phyloP scores from a whole-genome alignment of 1,140 invertebrate species.

The Neodiprion pinetum region DNA sequence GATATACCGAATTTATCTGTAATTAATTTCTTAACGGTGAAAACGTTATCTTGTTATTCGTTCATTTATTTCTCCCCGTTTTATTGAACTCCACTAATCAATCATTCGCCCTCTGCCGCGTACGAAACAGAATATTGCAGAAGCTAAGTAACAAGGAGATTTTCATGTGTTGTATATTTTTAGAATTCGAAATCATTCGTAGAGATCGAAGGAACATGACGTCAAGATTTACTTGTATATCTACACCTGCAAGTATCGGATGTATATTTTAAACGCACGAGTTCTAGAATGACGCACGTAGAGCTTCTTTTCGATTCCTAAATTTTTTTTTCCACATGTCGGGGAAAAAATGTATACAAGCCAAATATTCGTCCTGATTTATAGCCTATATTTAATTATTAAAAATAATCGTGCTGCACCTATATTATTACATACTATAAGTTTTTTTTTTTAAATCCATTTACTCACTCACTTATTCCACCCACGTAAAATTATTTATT shows the following conservation, averaged over 20 bases:
- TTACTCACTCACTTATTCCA: conserved; percentile 9
- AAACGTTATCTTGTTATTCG: no score
- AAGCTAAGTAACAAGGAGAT: background rate
- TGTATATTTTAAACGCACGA: background rate
- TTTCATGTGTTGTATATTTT: background rate
- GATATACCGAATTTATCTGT: no score
- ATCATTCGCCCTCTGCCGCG: no score
- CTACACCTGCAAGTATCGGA: background rate
- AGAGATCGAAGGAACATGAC: background rate
- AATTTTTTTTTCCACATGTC: background rate
- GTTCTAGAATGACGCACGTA: conserved; percentile 1
- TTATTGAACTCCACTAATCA: no score
- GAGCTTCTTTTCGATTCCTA: background rate
- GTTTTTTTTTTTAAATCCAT: no score
- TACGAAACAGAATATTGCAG: no score
- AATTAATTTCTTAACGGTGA: no score
- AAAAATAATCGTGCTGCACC: background rate
- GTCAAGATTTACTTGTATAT: background rate
- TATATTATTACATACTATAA: background rate
- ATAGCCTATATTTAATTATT: background rate
- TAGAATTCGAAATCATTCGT: background rate
- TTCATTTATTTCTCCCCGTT: no score
- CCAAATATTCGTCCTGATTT: background rate
- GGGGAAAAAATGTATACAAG: background rate
- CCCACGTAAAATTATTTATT: conserved; percentile 30